These are phyloP conservation scores for Mylabris phalerata DNA, from an alignment of 1,140 invertebrate species.

Conservation along the genomic window DNA sequence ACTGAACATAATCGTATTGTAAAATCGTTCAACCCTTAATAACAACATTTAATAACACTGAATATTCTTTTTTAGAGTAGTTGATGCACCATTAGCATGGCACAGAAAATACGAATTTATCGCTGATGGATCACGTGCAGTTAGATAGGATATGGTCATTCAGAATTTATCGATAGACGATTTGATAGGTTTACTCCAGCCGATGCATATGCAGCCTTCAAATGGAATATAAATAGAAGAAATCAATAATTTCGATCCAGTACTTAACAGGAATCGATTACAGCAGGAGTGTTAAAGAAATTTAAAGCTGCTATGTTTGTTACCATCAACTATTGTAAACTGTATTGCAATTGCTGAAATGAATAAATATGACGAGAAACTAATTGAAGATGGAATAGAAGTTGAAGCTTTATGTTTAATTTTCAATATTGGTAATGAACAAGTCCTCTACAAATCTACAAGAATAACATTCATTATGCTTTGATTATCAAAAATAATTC, in stretches of 20 bases:
- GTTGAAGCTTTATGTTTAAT: constrained; percentile 55
- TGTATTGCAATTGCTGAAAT: background rate
- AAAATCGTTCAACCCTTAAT: too few species aligned
- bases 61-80: too few species aligned
- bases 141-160: constrained; percentile 69
- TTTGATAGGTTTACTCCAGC: constrained; percentile 41
- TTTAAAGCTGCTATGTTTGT: constrained; percentile 52
- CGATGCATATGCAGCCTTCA: background rate
- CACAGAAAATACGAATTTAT: constrained; percentile 63
- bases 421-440: constrained; percentile 49
- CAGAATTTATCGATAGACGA: constrained; percentile 50
- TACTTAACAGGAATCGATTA: constrained; percentile 53
- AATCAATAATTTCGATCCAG: constrained; percentile 49
- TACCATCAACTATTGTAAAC: constrained; percentile 15
- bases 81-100: constrained; percentile 43
- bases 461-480: constrained; percentile 26
- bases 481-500: constrained; percentile 2
- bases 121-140: constrained; percentile 63
- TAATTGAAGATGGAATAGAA: constrained; percentile 33
- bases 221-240: constrained; percentile 40
- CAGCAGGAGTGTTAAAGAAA: constrained; percentile 51
- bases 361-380: background rate
- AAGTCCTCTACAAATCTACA: constrained; percentile 39
- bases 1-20: too few species aligned
- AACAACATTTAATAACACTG: too few species aligned